Percentiles rank a stretch among this genome's conserved stretches.
phyloP scores from a whole-genome alignment of 2,888 invertebrate species.

The Rhingia rostrata region DNA sequence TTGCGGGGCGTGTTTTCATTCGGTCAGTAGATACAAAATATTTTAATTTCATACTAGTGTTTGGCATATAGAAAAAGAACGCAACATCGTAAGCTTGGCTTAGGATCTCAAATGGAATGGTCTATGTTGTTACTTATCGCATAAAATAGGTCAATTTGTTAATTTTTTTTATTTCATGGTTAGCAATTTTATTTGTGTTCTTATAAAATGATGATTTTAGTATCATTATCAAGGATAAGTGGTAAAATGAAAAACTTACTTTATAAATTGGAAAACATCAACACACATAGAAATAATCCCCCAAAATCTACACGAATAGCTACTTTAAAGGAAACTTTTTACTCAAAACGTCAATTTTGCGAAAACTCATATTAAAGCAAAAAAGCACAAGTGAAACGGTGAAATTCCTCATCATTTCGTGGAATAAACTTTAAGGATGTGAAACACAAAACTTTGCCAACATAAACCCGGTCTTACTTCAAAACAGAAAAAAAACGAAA shows the following conservation, averaged over 20 bases:
- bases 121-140: neutral
- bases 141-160: constrained; percentile 48
- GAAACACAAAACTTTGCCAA: constrained; percentile 58
- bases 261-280: too few species aligned
- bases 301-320: too few species aligned
- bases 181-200: neutral
- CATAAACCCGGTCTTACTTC: constrained; percentile 21
- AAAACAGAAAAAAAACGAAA: constrained; percentile 4
- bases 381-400: neutral
- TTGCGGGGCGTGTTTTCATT: neutral
- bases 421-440: constrained; percentile 48
- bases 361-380: too few species aligned
- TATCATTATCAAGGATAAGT: neutral
- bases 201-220: neutral
- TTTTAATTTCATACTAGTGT: constrained; percentile 31
- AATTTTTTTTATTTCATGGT: constrained; percentile 16
- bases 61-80: constrained; percentile 2
- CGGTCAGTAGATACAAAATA: constrained; percentile 50
- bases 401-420: constrained; percentile 2
- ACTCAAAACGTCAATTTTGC: too few species aligned
- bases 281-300: too few species aligned
- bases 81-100: neutral
- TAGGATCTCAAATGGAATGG: constrained; percentile 6
- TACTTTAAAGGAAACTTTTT: too few species aligned
- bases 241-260: neutral